Percentiles rank a stretch among this genome's conserved stretches.
Evolutionary conservation across 2,113 vertebrate species (phyloP).

Genomic region (Paratilapia polleni): DNA sequence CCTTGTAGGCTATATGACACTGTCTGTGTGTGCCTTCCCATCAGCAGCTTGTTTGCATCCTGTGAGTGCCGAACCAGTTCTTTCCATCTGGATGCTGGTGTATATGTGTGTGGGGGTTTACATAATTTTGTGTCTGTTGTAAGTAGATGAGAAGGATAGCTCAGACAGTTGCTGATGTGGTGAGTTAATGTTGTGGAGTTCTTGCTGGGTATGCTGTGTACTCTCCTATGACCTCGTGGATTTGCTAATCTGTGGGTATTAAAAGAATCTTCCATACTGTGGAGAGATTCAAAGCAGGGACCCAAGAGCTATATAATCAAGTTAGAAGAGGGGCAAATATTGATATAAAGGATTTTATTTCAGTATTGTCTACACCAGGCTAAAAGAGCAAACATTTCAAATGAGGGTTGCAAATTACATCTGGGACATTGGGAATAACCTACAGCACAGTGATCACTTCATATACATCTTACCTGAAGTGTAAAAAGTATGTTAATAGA

Average conservation of each 20-base stretch:
- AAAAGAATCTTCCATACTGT: constrained; percentile 1
- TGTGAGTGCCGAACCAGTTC: constrained; percentile 18
- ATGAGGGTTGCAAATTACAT: constrained; percentile 42
- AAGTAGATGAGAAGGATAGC: constrained; percentile 20
- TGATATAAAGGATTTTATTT: constrained; percentile 39
- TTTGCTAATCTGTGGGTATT: constrained; percentile 23
- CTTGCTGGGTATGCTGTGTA: constrained; percentile 10
- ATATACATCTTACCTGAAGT: background rate
- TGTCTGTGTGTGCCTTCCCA: constrained; percentile 17
- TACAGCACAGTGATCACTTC: background rate
- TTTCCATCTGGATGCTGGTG: constrained; percentile 38
- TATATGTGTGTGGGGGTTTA: background rate
- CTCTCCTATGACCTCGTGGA: background rate
- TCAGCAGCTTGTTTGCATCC: constrained; percentile 50
- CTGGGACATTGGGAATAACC: constrained; percentile 4
- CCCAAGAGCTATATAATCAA: constrained; percentile 6
- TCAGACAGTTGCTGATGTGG: constrained; percentile 34
- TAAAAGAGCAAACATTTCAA: constrained; percentile 31
- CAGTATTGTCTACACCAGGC: background rate
- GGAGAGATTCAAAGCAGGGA: constrained; percentile 10
- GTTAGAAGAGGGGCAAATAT: constrained; percentile 32
- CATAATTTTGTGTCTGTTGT: constrained; percentile 36
- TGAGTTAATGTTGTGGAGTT: constrained; percentile 25
- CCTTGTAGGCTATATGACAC: constrained; percentile 19
- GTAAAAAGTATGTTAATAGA: constrained; percentile 11